phyloP scores from a whole-genome alignment of 1,140 invertebrate genomes.

The Drosophila burlai region DNA sequence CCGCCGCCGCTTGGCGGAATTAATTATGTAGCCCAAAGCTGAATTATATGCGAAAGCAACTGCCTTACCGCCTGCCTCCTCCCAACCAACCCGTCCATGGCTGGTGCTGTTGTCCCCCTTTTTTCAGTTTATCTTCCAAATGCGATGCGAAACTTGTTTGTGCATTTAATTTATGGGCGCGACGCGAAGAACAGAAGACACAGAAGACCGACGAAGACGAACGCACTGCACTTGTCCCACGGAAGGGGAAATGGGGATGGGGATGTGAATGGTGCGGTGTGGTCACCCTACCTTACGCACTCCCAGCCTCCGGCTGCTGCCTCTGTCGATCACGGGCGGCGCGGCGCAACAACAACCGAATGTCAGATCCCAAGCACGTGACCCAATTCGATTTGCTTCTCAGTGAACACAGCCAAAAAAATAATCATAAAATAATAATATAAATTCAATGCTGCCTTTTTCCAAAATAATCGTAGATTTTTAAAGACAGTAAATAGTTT shows the following conservation, averaged over 20 bases:
- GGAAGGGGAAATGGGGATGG: constrained; percentile 14
- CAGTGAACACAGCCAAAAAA: constrained; percentile 16
- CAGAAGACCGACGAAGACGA: constrained; percentile 50
- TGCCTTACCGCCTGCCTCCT: constrained; percentile 31
- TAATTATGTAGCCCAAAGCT: constrained; percentile 84
- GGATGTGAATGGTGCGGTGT: constrained; percentile 7
- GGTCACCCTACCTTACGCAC: constrained; percentile 30
- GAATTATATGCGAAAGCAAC: constrained; percentile 82
- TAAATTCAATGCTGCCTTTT: too few relatives aligned
- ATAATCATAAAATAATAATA: not conserved
- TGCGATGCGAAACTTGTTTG: constrained; percentile 79
- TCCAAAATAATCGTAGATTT: not conserved
- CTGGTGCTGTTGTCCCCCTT: constrained; percentile 53
- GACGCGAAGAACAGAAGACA: constrained; percentile 67
- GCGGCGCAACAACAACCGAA: constrained; percentile 41
- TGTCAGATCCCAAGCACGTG: constrained; percentile 75
- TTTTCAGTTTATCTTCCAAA: constrained; percentile 69
- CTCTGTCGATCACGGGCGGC: constrained; percentile 46
- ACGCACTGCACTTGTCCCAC: constrained; percentile 75
- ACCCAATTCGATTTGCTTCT: constrained; percentile 66
- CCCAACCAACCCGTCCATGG: constrained; percentile 1
- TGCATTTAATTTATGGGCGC: constrained; percentile 83
- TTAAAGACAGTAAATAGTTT: too few relatives aligned
- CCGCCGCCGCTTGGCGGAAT: constrained; percentile 66
- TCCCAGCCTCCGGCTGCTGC: constrained; percentile 40